These are phyloP conservation scores for Tenualosa ilisha DNA, from an alignment of 2,797 vertebrate species.

Conservation along the genomic window DNA sequence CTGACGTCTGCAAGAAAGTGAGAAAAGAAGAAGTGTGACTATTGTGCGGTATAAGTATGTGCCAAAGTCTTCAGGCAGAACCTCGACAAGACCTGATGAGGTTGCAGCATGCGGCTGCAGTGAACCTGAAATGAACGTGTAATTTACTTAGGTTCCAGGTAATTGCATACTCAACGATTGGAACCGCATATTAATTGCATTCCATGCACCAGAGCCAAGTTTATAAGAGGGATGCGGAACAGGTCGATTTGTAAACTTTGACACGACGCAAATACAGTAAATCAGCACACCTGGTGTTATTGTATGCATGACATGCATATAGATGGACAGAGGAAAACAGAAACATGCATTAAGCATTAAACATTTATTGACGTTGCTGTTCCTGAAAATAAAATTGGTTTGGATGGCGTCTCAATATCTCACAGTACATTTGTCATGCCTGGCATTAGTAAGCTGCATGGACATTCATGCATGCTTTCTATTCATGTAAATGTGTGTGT, in stretches of 20 bases:
- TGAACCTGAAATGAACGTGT: not conserved
- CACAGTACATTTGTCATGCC: not conserved
- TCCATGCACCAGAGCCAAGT: not conserved
- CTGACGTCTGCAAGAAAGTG: not conserved
- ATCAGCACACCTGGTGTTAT: not conserved
- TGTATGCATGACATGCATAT: conserved; percentile 9
- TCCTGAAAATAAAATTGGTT: not conserved
- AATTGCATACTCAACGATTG: conserved; percentile 13
- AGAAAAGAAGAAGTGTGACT: not conserved
- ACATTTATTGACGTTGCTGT: not conserved
- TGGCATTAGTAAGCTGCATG: not conserved
- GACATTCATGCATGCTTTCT: not conserved
- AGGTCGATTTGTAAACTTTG: not conserved
- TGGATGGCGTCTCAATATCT: not conserved
- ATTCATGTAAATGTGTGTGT: not conserved
- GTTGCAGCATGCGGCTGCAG: conserved; percentile 17
- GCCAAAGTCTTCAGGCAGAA: not conserved
- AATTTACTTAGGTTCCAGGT: conserved; percentile 15
- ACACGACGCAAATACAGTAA: not conserved
- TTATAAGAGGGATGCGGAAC: not conserved
- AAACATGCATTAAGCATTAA: not conserved
- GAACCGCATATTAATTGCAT: not conserved
- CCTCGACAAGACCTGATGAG: not conserved
- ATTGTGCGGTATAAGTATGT: not conserved
- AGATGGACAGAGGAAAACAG: not conserved